Percentiles rank a stretch among this genome's conserved stretches.
These are phyloP conservation scores for Cylloceria caligata DNA, from an alignment of 2,888 invertebrate species.

Conservation along the genomic window DNA sequence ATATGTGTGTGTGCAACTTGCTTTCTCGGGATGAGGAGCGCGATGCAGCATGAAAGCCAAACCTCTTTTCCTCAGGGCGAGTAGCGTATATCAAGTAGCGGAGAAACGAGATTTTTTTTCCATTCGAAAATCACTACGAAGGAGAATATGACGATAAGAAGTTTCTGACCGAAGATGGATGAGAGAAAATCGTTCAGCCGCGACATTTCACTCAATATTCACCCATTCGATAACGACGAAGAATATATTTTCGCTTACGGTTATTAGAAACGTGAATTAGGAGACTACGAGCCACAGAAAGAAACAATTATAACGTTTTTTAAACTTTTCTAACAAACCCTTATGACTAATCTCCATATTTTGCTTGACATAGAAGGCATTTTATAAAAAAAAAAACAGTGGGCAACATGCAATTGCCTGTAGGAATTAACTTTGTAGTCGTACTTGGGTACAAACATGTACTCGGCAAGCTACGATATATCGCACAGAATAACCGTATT, in stretches of 20 bases:
- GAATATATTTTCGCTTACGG: not conserved
- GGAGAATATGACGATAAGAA: constrained; percentile 44
- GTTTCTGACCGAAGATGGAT: constrained; percentile 36
- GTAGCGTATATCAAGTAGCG: constrained; percentile 77
- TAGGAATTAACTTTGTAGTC: not conserved
- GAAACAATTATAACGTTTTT: too few relatives aligned
- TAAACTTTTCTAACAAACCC: too few relatives aligned
- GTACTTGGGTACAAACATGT: not conserved
- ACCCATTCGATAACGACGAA: not conserved
- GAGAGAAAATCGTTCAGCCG: constrained; percentile 59
- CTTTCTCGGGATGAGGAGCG: constrained; percentile 1
- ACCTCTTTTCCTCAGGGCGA: constrained; percentile 69
- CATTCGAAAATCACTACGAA: constrained; percentile 22
- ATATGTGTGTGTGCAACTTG: constrained; percentile 38
- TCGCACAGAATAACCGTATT: not conserved
- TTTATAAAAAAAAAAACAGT: not conserved
- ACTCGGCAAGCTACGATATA: not conserved
- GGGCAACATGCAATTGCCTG: not conserved
- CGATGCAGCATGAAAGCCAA: constrained; percentile 64
- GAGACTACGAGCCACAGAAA: too few relatives aligned
- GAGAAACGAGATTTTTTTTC: constrained; percentile 63
- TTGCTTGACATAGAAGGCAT: not conserved
- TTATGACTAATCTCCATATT: not conserved
- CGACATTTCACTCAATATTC: constrained; percentile 14
- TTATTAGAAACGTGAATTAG: not conserved